Evolutionary conservation across 2,113 vertebrate genomes (phyloP), one percentile per base, ranked within the genome.

Genomic region (Gasterosteus nipponicus): DNA sequence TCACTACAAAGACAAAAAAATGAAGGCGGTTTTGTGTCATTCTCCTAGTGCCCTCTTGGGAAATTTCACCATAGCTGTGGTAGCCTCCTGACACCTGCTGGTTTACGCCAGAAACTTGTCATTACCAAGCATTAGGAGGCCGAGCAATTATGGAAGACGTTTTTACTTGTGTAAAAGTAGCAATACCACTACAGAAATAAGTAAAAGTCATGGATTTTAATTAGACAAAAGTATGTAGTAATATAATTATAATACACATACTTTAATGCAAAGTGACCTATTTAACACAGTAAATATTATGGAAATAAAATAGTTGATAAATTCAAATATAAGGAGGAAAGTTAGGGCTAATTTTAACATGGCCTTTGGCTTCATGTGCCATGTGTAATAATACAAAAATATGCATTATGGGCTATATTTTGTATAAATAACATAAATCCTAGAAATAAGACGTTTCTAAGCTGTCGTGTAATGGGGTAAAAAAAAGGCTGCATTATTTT

Each of bases 1-100:
- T 73, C 72, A 63, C 33, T n/a, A 73, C 4, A 14, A 22, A 14
- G 29, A 15, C 22, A 16, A 49, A 0, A 18, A 14, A 33, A 54
- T 10, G 41, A 26, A 22, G 22, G 38, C 22, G 54, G 49, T 63
- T 31, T 49, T 16, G 3, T 44, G 33, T 33, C 19, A 1, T 3
- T 18, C 4, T 4, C 16, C 29, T 1, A 7, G 2, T 51, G 14
- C 8, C 26, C 7, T 42, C 18, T 29, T 0, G 1, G 7, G 18
- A 49, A 22, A 26, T 56, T 46, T 63, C 19, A 68, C 12, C 39
- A 49, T 38, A 49, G 4, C 22, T 44, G 64, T 6, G 22, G 64
- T 6, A 14, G 10, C 8, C 44, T 81, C 38, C 57, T 83, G 81
- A 78, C 74, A 62, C 49, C 57, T 83, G 59, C 75, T 70, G 83